phyloP scores from a whole-genome alignment of 2,113 vertebrate genomes.

The Oophaga pumilio region DNA sequence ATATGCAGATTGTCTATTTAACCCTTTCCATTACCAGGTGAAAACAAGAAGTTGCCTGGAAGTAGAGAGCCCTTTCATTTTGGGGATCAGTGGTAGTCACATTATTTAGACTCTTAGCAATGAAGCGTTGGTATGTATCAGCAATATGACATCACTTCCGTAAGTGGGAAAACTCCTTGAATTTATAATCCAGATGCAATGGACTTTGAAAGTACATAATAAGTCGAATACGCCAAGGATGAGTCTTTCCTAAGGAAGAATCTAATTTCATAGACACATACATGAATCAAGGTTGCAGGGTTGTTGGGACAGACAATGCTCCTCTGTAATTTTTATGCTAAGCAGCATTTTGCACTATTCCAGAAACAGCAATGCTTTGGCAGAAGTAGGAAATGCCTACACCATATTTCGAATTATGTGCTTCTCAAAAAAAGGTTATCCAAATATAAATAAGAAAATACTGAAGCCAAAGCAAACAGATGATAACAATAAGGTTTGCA shows the following conservation, averaged over 20 bases:
- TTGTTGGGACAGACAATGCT: conserved; percentile 27
- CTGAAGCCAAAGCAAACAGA: conserved; percentile 13
- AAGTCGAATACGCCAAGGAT: neutral
- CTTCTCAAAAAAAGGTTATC: conserved; percentile 31
- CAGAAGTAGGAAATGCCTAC: conserved; percentile 27
- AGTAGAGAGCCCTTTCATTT: neutral
- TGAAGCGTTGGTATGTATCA: neutral
- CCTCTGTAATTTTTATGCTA: conserved; percentile 25
- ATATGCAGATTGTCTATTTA: too few species aligned
- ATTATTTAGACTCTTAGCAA: neutral
- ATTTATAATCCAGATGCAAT: neutral
- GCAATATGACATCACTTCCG: neutral
- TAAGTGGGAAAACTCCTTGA: neutral
- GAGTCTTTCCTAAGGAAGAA: neutral
- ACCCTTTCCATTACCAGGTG: too few species aligned
- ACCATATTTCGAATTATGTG: conserved; percentile 14
- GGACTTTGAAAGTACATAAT: neutral
- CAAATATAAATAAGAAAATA: conserved; percentile 35
- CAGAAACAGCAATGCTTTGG: conserved; percentile 28
- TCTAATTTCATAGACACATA: neutral
- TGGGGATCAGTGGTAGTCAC: neutral
- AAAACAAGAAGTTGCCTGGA: too few species aligned
- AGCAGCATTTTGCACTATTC: neutral
- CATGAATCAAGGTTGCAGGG: conserved; percentile 3
- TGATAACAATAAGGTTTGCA: conserved; percentile 41